A percentile compares a stretch with the other conserved stretches of the same genome.
These are phyloP conservation scores for Darevskia mixta DNA, from an alignment of 2,797 vertebrate species.

Conservation along the genomic window DNA sequence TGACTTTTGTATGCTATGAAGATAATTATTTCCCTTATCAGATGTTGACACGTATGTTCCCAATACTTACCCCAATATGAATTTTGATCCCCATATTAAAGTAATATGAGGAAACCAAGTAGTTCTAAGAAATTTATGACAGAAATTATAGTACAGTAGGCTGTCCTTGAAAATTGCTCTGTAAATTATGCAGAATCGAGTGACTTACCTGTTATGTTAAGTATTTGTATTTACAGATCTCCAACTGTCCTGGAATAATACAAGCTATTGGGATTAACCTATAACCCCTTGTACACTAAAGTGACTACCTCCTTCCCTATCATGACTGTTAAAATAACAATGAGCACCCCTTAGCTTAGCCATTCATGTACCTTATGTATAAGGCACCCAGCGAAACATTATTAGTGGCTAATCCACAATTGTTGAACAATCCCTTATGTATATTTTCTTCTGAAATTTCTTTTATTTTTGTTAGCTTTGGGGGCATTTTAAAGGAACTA, in stretches of 20 bases:
- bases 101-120: neutral
- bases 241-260: neutral
- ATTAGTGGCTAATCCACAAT: neutral
- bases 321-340: neutral
- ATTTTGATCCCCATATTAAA: neutral
- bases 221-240: neutral
- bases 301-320: neutral
- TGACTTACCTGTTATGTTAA: neutral
- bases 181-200: neutral
- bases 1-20: neutral
- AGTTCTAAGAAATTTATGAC: neutral
- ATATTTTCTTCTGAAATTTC: neutral
- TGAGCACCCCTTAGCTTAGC: neutral
- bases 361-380: neutral
- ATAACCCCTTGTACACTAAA: neutral
- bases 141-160: neutral
- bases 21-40: neutral
- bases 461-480: neutral
- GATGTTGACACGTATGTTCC: neutral
- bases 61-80: neutral
- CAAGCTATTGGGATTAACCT: neutral
- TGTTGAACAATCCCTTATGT: neutral
- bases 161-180: neutral
- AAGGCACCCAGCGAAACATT: too few relatives aligned
- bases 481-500: neutral